These are phyloP conservation scores for Lucinisca nassula DNA, from an alignment of 2,888 invertebrate genomes.

Conservation along the genomic window DNA sequence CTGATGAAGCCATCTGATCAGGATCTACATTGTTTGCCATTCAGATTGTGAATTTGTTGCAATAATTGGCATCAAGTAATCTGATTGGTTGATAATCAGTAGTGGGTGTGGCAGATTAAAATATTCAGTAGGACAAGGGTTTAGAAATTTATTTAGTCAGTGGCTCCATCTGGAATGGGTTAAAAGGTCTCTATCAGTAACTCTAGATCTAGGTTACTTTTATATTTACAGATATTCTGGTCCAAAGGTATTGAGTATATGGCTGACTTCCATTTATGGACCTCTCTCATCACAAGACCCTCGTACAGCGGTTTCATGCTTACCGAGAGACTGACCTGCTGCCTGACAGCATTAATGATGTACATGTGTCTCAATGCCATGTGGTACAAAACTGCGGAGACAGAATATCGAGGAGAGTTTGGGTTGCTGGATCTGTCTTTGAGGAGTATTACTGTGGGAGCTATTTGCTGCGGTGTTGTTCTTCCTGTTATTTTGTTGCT, in stretches of 20 bases:
- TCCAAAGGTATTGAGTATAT: conserved; percentile 86
- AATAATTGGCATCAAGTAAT: too few species aligned
- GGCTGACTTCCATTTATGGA: conserved; percentile 87
- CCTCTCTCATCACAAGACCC: conserved; percentile 84
- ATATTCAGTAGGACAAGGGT: too few species aligned
- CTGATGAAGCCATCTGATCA: too few species aligned
- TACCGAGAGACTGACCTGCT: conserved; percentile 85
- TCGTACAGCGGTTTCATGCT: conserved; percentile 86
- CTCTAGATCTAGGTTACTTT: too few species aligned
- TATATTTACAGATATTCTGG: conserved; percentile 81
- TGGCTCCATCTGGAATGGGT: too few species aligned
- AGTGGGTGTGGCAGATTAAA: too few species aligned
- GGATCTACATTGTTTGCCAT: too few species aligned
- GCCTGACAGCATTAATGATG: conserved; percentile 81
- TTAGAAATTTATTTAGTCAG: too few species aligned
- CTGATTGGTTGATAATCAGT: too few species aligned
- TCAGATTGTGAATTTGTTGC: too few species aligned
- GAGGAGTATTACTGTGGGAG: conserved; percentile 83
- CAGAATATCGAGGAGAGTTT: conserved; percentile 86
- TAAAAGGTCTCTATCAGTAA: too few species aligned
- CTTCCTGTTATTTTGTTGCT: conserved; percentile 83
- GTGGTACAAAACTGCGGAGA: conserved; percentile 78
- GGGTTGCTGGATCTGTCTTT: conserved; percentile 86
- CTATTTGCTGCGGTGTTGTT: conserved; percentile 80
- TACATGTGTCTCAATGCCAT: conserved; percentile 86